Conservation (phyloP, 2,113 vertebrate species). For the Danionella cerebrum region DNA sequence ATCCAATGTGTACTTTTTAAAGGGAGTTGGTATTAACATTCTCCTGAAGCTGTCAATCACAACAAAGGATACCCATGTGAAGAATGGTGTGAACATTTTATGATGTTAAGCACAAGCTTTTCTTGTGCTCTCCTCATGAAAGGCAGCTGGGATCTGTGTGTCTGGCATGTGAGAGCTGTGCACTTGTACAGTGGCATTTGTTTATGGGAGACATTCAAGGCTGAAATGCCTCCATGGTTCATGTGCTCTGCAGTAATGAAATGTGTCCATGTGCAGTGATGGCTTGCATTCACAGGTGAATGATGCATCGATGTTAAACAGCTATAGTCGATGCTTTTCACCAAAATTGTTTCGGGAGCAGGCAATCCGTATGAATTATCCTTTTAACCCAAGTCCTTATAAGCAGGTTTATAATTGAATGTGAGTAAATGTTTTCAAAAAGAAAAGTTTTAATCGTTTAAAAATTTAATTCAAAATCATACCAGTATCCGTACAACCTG, state of each 20-base stretch:
- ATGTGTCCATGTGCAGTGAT: constrained; percentile 23
- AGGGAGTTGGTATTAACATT: constrained; percentile 3
- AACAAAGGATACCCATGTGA: constrained; percentile 3
- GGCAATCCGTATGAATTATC: too few relatives aligned
- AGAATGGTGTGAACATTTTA: constrained; percentile 27
- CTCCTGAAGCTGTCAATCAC: constrained; percentile 28
- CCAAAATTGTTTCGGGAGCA: too few relatives aligned
- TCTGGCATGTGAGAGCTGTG: constrained; percentile 11
- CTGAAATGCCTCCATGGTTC: constrained; percentile 27
- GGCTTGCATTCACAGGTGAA: background rate
- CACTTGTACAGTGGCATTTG: constrained; percentile 26
- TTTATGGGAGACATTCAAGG: constrained; percentile 17
- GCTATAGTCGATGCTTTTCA: too few relatives aligned
- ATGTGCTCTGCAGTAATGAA: constrained; percentile 38
- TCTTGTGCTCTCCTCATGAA: constrained; percentile 15
- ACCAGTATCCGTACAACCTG: too few relatives aligned
- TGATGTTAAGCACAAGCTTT: constrained; percentile 9
- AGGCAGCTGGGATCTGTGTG: constrained; percentile 34
- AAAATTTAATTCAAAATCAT: too few relatives aligned
- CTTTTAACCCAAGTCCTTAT: too few relatives aligned
- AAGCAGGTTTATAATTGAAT: too few relatives aligned
- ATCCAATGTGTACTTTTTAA: background rate
- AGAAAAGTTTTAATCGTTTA: too few relatives aligned
- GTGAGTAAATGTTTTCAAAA: too few relatives aligned
- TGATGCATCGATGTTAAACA: too few relatives aligned